Base-by-base conservation (phyloP, 92 coral and sea anemone genomes). In the Chrysogorgia sp. region DNA sequence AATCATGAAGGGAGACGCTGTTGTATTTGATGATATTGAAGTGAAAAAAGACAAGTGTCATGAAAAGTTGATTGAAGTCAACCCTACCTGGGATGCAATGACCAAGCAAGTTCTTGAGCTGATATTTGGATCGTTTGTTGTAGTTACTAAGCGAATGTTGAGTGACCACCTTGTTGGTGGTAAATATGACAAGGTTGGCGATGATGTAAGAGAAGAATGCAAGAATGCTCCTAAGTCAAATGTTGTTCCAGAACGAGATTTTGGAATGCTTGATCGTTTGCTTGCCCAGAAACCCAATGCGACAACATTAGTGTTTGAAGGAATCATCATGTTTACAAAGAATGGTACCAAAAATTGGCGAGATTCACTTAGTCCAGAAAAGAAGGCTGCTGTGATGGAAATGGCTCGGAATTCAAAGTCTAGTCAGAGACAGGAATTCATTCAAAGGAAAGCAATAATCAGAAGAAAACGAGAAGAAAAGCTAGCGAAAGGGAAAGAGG, bases 31-130 rank as follows among this genome's bases (percentile, higher is more conserved):
- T 25, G 83, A 50, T 41, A 49, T 65, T 21, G 24, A 47, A 49
- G 30, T 79, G 9, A 37, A 66, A 13, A 66, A 34, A 10, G 83
- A 79, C 49, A 53, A 64, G 10, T 65, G 76, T 20, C 71, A 37
- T 47, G 12, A 34, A 6, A 56, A 71, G 72, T 55, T 81, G 0
- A 57, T 58, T 34, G 70, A 72, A 34, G 77, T 34, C 2, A 70
- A 56, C 43, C 63, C 60, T 15, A 52, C 24, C 22, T 50, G 63
- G 62, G 84, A 77, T 62, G 14, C 62, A 61, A 76, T 78, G 83
- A 65, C 83, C 40, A 53, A 41, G 65, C 77, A 80, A 49, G 78
- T 80, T 14, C 68, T 80, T 2, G 69, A 80, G 84, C 63, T 80
- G 17, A 65, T 68, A 25, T 56, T 80, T 56, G 78, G 78, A 13